Conservation (phyloP, 2,797 vertebrate species). For the Otolemur crassicaudatus region DNA sequence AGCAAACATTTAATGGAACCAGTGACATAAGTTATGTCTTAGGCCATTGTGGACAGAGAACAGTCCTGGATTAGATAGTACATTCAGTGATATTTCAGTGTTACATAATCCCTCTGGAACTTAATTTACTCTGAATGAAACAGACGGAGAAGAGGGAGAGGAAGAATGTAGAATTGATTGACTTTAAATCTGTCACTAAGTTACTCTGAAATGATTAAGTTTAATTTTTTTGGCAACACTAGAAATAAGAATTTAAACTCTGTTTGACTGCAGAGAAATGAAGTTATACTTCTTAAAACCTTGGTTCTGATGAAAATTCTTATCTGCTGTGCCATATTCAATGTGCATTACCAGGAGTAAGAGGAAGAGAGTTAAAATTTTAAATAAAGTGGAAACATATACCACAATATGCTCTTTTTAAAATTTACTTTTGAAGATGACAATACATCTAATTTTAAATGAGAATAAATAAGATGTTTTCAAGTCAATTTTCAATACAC, state of each 20-base stretch:
- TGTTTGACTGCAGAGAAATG: not conserved
- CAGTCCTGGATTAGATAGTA: not conserved
- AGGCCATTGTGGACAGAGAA: not conserved
- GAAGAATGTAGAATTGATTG: not conserved
- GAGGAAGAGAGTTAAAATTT: not conserved
- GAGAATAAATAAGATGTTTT: not conserved
- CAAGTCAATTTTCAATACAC: not conserved
- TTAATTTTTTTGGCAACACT: not conserved
- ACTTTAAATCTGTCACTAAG: not conserved
- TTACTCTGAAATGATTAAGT: not conserved
- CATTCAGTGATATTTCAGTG: not conserved
- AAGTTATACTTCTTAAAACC: not conserved
- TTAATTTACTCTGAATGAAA: not conserved
- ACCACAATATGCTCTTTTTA: not conserved
- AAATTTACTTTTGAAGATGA: not conserved
- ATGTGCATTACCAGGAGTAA: not conserved
- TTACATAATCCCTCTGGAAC: not conserved
- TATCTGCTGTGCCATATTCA: not conserved
- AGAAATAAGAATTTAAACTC: not conserved
- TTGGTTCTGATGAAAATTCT: not conserved
- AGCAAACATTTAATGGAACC: not conserved
- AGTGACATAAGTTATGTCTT: not conserved
- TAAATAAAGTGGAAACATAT: not conserved
- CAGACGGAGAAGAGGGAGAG: not conserved
- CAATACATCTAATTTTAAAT: not conserved